Evolutionary conservation across 2,888 invertebrate species (phyloP).

Genomic region (Synergus gifuensis): DNA sequence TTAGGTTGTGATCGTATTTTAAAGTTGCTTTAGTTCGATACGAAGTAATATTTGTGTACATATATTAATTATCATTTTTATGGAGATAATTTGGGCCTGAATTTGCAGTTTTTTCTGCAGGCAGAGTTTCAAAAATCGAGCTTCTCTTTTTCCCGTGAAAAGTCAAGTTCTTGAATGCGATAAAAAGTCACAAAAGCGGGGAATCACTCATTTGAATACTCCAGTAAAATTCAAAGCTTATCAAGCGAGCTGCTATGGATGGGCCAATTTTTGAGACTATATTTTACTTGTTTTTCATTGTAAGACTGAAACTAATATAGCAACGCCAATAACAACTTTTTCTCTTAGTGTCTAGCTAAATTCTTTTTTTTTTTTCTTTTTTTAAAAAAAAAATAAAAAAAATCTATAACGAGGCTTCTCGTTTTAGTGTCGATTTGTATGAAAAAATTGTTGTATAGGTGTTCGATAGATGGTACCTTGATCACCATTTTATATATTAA

Average conservation of each 20-base stretch:
- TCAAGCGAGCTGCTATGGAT: conserved; percentile 69
- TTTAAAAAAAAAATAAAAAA: neutral
- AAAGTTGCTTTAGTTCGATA: conserved; percentile 66
- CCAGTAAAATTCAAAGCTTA: conserved; percentile 46
- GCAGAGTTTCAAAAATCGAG: conserved; percentile 26
- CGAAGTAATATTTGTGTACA: conserved; percentile 68
- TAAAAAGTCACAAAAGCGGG: neutral
- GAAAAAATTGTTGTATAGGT: conserved; percentile 27
- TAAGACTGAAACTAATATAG: conserved; percentile 69
- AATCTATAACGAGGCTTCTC: neutral
- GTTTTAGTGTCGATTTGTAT: conserved; percentile 17
- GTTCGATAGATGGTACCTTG: conserved; percentile 46
- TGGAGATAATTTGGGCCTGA: conserved; percentile 7
- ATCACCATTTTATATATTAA: conserved; percentile 55
- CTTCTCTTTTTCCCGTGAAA: conserved; percentile 20
- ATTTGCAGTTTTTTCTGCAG: conserved; percentile 39
- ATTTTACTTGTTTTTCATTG: conserved; percentile 68
- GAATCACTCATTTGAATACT: conserved; percentile 14
- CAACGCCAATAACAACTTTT: conserved; percentile 48
- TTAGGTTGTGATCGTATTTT: conserved; percentile 75
- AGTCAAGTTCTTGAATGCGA: conserved; percentile 13
- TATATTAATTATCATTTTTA: conserved; percentile 58
- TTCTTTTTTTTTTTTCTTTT: neutral
- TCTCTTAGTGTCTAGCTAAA: neutral
- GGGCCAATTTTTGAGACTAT: conserved; percentile 68